A percentile compares a stretch with the other conserved stretches of the same genome.
Conservation (phyloP, 2,888 invertebrate species). For the Heteropelma amictum region DNA sequence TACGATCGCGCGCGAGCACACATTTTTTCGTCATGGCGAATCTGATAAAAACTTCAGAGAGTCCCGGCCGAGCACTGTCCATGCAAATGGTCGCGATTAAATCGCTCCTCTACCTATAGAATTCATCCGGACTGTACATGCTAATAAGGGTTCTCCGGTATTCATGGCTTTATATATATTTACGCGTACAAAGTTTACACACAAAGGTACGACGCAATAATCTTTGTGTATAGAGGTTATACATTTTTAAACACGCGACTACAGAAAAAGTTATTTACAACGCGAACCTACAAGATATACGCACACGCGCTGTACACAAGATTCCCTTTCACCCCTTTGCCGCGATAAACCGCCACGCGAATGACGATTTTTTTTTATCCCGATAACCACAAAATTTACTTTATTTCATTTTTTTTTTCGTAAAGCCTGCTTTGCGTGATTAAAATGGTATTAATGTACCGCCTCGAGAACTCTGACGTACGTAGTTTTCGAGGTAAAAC, state of each 20-base stretch:
- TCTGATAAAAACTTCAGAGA: conserved; percentile 26
- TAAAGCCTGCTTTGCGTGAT: not conserved
- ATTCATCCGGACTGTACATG: conserved; percentile 40
- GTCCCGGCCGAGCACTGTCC: conserved; percentile 40
- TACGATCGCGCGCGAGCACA: not conserved
- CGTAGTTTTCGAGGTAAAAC: too few species aligned
- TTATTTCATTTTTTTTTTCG: not conserved
- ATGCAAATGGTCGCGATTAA: conserved; percentile 39
- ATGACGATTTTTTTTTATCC: conserved; percentile 1
- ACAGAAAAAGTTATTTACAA: conserved; percentile 49
- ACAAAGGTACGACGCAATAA: not conserved
- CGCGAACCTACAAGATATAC: conserved; percentile 12
- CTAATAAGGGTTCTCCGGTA: conserved; percentile 39
- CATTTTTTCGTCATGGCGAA: not conserved
- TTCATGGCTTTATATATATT: not conserved
- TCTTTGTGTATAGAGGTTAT: not conserved
- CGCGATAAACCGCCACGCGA: conserved; percentile 51
- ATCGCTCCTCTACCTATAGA: conserved; percentile 34
- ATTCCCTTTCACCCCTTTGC: not conserved
- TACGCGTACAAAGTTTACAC: not conserved
- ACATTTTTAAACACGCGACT: conserved; percentile 46
- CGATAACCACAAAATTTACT: not conserved
- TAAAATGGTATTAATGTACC: too few species aligned
- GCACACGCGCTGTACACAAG: not conserved
- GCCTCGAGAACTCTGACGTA: too few species aligned